Base-by-base conservation (phyloP, 2,888 invertebrate genomes). In the Hyalella azteca region DNA sequence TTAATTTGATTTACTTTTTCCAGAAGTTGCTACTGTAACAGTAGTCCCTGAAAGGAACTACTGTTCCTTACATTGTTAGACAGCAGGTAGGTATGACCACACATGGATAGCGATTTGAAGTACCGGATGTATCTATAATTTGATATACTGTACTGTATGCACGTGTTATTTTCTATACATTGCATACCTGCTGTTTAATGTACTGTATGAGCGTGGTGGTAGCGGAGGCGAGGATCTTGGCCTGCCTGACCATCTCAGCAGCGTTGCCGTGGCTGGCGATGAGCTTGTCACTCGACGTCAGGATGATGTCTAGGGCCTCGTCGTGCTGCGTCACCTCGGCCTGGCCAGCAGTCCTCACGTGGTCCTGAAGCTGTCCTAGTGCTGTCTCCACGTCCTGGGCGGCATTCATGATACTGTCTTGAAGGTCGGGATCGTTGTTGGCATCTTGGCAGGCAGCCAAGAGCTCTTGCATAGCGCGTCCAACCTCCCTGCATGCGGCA, bases 161-260 rank as follows among this genome's bases (percentile, higher is more conserved):
- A n/a, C n/a, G n/a, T n/a, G n/a, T n/a, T n/a, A n/a, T n/a, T n/a
- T n/a, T n/a, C n/a, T n/a, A n/a, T n/a, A n/a, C n/a, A n/a, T n/a
- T n/a, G n/a, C n/a, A n/a, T n/a, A 83, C 83, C 75, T 85, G 84
- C 84, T 90, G 93, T 90, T 98, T 96, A 87, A 99, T 97, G 86
- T 94, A 94, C 86, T 95, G 94, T 82, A 98, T 97, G 81, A 98
- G 91, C 85, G 95, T 93, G 0, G 97, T 95, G 0, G 97, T 98
- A 32, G 97, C 97, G 89, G 96, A 95, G 0, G 97, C 97, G 81
- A 98, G 90, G 41, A 94, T 92, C 77, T 95, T 90, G 0, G 98
- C 97, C 87, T 97, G 97, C 0, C 93, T 92, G 66, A 98, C 94
- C 97, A 98, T 97, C 89, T 97, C 97, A 9, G 93, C 93, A 0